A percentile compares a stretch with the other conserved stretches of the same genome.
These are phyloP conservation scores for Nasonia giraulti DNA, from an alignment of 1,140 invertebrate genomes.

Conservation along the genomic window DNA sequence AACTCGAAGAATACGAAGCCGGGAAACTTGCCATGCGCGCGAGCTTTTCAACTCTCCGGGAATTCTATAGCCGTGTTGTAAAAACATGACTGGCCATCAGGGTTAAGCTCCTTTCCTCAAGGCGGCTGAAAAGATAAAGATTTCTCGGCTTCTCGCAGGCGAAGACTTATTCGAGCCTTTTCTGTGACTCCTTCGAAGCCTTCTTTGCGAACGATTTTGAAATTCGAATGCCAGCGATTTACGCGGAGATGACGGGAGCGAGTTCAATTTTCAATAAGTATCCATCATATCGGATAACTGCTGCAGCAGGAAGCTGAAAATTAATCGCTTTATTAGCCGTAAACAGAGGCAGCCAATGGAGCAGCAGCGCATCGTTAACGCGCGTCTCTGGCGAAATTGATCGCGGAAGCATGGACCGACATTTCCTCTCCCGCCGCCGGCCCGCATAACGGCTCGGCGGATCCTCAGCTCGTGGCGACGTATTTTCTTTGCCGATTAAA, in stretches of 20 bases:
- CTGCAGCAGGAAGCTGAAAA: conserved; percentile 7
- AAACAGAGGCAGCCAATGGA: conserved; percentile 22
- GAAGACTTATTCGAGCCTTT: neutral
- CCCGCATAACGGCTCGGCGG: neutral
- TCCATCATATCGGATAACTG: neutral
- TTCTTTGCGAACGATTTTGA: neutral
- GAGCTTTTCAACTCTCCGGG: conserved; percentile 26
- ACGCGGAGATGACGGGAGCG: too few relatives aligned
- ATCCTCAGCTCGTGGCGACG: neutral
- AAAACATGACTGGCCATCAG: conserved; percentile 45
- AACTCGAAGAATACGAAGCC: conserved; percentile 36
- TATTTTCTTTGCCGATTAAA: conserved; percentile 40
- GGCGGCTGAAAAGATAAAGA: conserved; percentile 49
- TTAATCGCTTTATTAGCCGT: conserved; percentile 48
- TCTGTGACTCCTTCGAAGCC: neutral
- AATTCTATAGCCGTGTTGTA: conserved; percentile 46
- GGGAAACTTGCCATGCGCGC: conserved; percentile 24
- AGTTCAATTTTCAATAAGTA: neutral
- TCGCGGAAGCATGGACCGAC: conserved; percentile 16
- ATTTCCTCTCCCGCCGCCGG: neutral
- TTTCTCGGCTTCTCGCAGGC: neutral
- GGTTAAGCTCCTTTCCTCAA: conserved; percentile 49
- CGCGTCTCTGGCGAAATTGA: conserved; percentile 31
- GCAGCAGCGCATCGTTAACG: conserved; percentile 15
- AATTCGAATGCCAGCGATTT: neutral